Percentiles rank a stretch among this genome's conserved stretches.
Evolutionary conservation across 2,888 invertebrate genomes (phyloP).

Genomic region (Pollenia angustigena): DNA sequence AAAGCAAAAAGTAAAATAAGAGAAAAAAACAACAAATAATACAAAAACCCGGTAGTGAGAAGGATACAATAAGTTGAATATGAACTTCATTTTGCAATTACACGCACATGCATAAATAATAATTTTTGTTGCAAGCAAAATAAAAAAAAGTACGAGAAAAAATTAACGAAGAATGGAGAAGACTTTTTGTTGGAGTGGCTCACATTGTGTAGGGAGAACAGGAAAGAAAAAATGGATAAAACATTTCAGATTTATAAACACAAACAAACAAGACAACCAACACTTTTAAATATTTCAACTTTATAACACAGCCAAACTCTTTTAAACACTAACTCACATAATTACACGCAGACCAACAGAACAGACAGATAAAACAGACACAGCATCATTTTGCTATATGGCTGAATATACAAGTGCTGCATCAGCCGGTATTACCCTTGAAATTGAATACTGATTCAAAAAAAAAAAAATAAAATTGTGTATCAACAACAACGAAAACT

Average conservation of each 20-base stretch:
- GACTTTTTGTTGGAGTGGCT: neutral
- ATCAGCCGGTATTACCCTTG: constrained; percentile 73
- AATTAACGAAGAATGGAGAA: constrained; percentile 23
- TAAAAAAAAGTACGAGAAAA: constrained; percentile 4
- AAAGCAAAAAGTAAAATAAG: constrained; percentile 31
- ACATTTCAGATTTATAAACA: constrained; percentile 55
- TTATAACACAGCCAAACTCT: constrained; percentile 17
- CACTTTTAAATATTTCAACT: constrained; percentile 57
- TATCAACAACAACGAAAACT: constrained; percentile 8
- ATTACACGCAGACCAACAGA: constrained; percentile 32
- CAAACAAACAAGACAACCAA: constrained; percentile 61
- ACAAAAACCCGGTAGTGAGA: constrained; percentile 18
- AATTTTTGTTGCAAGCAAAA: constrained; percentile 50
- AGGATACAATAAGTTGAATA: constrained; percentile 36
- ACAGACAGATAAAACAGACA: constrained; percentile 61
- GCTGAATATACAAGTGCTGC: constrained; percentile 74
- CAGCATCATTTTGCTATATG: constrained; percentile 67
- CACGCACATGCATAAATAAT: constrained; percentile 73
- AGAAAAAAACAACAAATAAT: constrained; percentile 32
- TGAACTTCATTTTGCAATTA: constrained; percentile 63
- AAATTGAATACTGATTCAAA: constrained; percentile 59
- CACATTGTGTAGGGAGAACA: neutral
- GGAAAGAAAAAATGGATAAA: constrained; percentile 40
- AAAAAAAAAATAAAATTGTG: neutral
- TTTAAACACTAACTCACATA: constrained; percentile 20